Evolutionary conservation across 1,140 invertebrate species (phyloP).

Genomic region (Paracyclopina nana): DNA sequence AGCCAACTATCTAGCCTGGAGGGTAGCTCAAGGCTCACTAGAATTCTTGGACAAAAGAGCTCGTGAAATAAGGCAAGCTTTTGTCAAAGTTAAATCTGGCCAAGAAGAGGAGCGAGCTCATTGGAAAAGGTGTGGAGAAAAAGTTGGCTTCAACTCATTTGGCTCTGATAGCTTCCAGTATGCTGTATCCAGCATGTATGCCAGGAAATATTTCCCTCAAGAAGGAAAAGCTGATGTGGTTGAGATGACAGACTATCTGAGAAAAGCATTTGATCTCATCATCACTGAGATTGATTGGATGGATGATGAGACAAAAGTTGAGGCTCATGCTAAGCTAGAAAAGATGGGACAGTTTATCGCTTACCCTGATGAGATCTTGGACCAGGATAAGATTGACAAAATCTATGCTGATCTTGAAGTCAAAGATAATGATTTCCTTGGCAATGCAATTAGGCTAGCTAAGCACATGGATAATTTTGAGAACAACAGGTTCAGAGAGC

Average conservation of each 20-base stretch:
- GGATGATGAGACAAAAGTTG: conserved; percentile 29
- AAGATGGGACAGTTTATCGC: conserved; percentile 33
- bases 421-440: conserved; percentile 26
- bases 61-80: not conserved
- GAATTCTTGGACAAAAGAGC: not conserved
- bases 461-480: conserved; percentile 22
- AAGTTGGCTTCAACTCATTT: not conserved
- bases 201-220: conserved; percentile 20
- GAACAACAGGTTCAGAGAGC: conserved; percentile 25
- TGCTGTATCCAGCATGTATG: conserved; percentile 22
- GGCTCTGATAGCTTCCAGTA: not conserved
- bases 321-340: conserved; percentile 29
- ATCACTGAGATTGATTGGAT: conserved; percentile 27
- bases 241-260: conserved; percentile 20
- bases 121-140: not conserved
- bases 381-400: conserved; percentile 26
- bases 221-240: conserved; percentile 20
- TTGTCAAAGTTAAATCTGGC: not conserved
- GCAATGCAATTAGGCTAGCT: conserved; percentile 28
- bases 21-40: not conserved
- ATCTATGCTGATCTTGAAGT: conserved; percentile 26
- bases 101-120: not conserved
- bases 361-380: conserved; percentile 29
- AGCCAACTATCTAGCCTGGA: not conserved
- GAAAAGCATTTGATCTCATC: conserved; percentile 19